Evolutionary conservation across 2,888 invertebrate species (phyloP).

Genomic region (Troides oblongomaculatus): DNA sequence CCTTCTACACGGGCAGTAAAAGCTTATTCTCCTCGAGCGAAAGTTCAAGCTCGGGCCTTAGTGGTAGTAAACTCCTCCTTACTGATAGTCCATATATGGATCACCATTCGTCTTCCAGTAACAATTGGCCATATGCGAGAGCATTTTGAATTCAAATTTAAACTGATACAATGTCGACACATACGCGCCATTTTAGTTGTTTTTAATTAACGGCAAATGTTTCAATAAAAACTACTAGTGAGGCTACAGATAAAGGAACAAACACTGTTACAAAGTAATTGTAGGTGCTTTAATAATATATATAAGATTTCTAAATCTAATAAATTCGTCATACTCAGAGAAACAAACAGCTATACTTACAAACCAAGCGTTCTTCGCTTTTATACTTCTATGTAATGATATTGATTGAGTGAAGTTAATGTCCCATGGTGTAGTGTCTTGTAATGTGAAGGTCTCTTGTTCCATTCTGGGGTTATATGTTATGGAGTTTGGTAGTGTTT

Average conservation of each 20-base stretch:
- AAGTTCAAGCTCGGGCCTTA: conserved; percentile 80
- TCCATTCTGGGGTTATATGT: too few relatives aligned
- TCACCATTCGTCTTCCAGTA: conserved; percentile 76
- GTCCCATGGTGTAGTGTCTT: too few relatives aligned
- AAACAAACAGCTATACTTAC: too few relatives aligned
- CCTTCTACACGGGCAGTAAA: conserved; percentile 80
- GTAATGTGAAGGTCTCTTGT: too few relatives aligned
- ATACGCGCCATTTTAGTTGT: background rate
- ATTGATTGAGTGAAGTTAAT: too few relatives aligned
- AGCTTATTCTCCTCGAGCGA: conserved; percentile 82
- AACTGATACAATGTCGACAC: background rate
- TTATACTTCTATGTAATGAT: too few relatives aligned
- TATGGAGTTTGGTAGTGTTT: too few relatives aligned
- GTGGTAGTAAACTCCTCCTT: conserved; percentile 80
- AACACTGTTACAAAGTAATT: background rate
- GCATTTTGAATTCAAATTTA: conserved; percentile 44
- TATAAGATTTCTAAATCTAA: too few relatives aligned
- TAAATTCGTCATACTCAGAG: too few relatives aligned
- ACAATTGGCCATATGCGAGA: conserved; percentile 77
- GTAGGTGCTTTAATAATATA: background rate
- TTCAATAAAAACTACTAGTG: background rate
- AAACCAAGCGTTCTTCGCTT: too few relatives aligned
- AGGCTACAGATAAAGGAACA: background rate
- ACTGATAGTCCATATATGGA: conserved; percentile 82
- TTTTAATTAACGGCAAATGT: background rate